These are phyloP conservation scores for Tympanuchus pallidicinctus DNA, from an alignment of 2,113 vertebrate species.

Conservation along the genomic window DNA sequence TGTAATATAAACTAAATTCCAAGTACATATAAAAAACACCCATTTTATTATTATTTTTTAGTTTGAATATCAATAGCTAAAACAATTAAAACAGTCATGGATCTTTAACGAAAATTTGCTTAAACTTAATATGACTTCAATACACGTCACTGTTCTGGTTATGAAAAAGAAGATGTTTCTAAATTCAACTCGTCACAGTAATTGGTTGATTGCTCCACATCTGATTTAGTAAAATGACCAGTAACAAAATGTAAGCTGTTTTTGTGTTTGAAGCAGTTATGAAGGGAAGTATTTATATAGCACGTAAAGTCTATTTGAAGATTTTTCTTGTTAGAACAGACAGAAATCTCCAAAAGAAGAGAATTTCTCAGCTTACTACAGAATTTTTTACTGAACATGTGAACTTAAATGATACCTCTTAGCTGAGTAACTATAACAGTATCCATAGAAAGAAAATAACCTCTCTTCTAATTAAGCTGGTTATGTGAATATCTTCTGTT, in stretches of 20 bases:
- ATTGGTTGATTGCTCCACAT: background rate
- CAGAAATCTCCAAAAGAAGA: background rate
- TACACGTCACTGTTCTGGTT: background rate
- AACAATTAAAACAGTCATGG: background rate
- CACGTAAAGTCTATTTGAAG: background rate
- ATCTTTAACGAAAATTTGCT: background rate
- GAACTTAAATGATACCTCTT: background rate
- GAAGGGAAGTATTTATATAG: background rate
- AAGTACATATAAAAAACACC: background rate
- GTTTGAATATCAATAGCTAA: background rate
- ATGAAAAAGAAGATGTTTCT: background rate
- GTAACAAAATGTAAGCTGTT: background rate
- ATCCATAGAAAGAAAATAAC: background rate
- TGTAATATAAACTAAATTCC: background rate
- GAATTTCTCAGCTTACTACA: background rate
- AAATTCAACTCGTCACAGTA: background rate
- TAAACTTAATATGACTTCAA: background rate
- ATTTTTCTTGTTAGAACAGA: background rate
- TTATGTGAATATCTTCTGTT: accelerated
- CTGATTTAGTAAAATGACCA: background rate
- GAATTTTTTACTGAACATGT: background rate
- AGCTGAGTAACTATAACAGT: background rate
- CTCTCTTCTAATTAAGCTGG: background rate
- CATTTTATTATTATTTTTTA: background rate
- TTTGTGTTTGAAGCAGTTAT: background rate